phyloP scores from a whole-genome alignment of 2,888 invertebrate species.

The Smittia aterrima region DNA sequence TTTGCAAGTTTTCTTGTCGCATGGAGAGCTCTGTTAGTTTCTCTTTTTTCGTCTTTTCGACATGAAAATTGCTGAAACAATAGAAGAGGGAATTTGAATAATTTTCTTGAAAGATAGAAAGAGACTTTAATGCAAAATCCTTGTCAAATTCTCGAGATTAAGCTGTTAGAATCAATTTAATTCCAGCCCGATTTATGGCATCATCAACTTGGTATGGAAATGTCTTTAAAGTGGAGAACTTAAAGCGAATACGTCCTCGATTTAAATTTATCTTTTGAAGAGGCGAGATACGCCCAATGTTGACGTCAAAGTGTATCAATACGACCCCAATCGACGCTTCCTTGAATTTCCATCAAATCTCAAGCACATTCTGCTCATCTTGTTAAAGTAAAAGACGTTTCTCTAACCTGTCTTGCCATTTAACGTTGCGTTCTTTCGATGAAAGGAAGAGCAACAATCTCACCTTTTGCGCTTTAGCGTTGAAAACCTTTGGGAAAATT shows the following conservation, averaged over 20 bases:
- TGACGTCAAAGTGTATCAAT: background rate
- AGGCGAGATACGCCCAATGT: background rate
- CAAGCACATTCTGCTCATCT: conserved; percentile 1
- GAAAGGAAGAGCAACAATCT: background rate
- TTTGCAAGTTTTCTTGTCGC: background rate
- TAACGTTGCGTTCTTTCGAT: background rate
- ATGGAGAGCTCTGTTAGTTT: background rate
- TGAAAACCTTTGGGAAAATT: background rate
- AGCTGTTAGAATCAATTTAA: conserved; percentile 7
- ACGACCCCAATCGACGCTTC: background rate
- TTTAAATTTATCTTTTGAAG: background rate
- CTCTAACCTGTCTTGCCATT: conserved; percentile 2
- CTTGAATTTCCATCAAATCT: background rate
- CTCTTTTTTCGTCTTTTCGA: background rate
- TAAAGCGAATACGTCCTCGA: background rate
- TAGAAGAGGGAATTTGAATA: conserved; percentile 26
- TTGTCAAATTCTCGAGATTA: conserved; percentile 13
- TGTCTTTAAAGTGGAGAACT: background rate
- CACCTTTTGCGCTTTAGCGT: background rate
- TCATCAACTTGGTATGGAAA: background rate
- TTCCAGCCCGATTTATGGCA: background rate
- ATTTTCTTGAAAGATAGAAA: background rate
- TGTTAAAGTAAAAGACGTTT: background rate
- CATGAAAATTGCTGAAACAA: conserved; percentile 30
- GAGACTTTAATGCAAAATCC: conserved; percentile 31